Base-by-base conservation (phyloP, 1,140 invertebrate species). In the Megathymus violae region DNA sequence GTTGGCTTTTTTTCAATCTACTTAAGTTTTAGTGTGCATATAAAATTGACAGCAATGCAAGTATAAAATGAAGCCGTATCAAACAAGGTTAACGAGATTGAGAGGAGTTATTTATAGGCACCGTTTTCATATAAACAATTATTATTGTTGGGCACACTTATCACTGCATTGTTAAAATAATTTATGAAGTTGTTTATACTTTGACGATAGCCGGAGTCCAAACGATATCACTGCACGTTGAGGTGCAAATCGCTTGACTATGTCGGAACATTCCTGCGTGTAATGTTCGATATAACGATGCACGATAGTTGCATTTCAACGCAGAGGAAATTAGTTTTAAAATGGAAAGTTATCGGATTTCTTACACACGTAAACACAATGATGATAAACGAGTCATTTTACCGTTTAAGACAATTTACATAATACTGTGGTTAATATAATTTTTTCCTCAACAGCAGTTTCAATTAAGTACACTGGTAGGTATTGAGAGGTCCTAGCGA, bases 181-280 rank as follows among this genome's bases (percentile, higher is more conserved):
- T 54, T 54, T 54, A 54, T 54, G 51, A 27, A 54, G 51, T 43
- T 54, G 51, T 54, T 54, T 54, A 38, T 54, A 54, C 11, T 54
- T 27, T 38, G 15, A 41, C 22, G 51, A 54, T 54, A 54, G 38
- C 19, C 19, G 16, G 19, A 52, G 50, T 17, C 34, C 38, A 38
- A 14, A 11, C 41, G 41, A 31, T 34, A 44, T 56, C 52, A 4
- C 34, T 25, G 17, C n/a, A 13, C 14, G 17, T 31, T 40, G 14
- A 10, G 25, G 52, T 41, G 40, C 44, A 44, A 44, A 44, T 58
- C 41, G 40, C 41, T 44, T 58, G 41, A 41, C 25, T 40, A 58
- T 58, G 43, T 44, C 27, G 10, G 44, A 31, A 44, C 52, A 58
- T 58, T 58, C 40, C 52, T 31, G 14, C 52, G 52, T 40, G 25